Conservation (phyloP, 2,888 invertebrate genomes). For the Apantesis nais region DNA sequence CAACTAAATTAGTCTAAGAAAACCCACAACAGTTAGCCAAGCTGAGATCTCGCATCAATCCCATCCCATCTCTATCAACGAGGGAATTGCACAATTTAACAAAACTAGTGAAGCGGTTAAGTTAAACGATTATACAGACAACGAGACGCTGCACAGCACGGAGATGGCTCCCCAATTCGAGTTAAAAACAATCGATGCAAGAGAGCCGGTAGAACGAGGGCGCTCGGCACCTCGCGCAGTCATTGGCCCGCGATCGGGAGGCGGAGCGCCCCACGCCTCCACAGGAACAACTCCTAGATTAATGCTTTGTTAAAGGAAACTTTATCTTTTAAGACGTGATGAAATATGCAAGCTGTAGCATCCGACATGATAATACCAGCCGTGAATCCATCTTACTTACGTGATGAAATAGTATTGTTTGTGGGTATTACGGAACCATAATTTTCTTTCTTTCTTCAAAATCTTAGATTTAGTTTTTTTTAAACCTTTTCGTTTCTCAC, state of each 20-base stretch:
- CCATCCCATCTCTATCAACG: constrained; percentile 12
- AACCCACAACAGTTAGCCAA: background rate
- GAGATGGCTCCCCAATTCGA: constrained; percentile 43
- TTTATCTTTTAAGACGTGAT: constrained; percentile 50
- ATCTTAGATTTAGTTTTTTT: background rate
- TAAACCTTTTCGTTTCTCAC: background rate
- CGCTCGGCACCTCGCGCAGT: constrained; percentile 31
- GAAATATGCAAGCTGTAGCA: constrained; percentile 48
- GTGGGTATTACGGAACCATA: constrained; percentile 10
- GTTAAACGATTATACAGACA: constrained; percentile 28
- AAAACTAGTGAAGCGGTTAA: constrained; percentile 13
- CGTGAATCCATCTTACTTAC: constrained; percentile 35
- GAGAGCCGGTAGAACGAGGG: constrained; percentile 43
- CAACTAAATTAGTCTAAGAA: background rate
- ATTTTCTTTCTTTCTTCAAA: background rate
- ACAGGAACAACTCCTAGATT: constrained; percentile 54
- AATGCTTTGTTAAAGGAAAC: constrained; percentile 50
- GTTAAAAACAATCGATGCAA: constrained; percentile 51
- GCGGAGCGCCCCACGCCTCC: constrained; percentile 61
- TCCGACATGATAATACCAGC: constrained; percentile 42
- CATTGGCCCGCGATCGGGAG: constrained; percentile 54
- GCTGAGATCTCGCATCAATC: constrained; percentile 11
- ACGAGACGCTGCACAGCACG: constrained; percentile 32
- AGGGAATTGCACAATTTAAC: constrained; percentile 10
- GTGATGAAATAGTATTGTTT: constrained; percentile 11